phyloP scores from a whole-genome alignment of 2,113 vertebrate species.

The Scatophagus argus region DNA sequence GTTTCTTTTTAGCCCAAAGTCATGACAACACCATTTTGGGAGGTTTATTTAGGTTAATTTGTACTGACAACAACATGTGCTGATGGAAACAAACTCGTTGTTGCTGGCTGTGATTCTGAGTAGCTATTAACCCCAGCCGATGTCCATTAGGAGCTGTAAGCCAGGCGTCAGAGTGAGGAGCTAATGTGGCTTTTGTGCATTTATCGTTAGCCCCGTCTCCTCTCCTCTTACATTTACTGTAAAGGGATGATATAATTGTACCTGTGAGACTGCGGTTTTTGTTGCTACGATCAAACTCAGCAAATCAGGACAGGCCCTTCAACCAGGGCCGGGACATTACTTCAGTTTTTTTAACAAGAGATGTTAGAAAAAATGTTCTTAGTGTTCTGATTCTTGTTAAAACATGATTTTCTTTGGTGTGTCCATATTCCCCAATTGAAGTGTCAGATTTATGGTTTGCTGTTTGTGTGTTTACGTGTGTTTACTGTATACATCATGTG shows the following conservation, averaged over 20 bases:
- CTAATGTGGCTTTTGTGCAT: slow-evolving; percentile 76
- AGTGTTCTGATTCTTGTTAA: neutral
- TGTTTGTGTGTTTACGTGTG: slow-evolving; percentile 39
- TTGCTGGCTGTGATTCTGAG: slow-evolving; percentile 60
- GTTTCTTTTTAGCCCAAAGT: neutral
- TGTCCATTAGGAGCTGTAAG: slow-evolving; percentile 79
- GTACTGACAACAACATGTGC: slow-evolving; percentile 44
- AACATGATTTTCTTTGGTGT: neutral
- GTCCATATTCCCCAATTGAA: slow-evolving; percentile 19
- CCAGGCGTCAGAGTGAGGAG: slow-evolving; percentile 73
- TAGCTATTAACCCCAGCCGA: slow-evolving; percentile 69
- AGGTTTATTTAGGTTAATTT: slow-evolving; percentile 40
- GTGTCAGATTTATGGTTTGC: slow-evolving; percentile 19
- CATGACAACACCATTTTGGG: slow-evolving; percentile 10
- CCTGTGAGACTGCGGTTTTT: slow-evolving; percentile 60
- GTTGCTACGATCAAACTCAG: slow-evolving; percentile 51
- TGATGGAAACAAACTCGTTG: slow-evolving; percentile 54
- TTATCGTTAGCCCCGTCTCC: slow-evolving; percentile 71
- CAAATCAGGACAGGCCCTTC: slow-evolving; percentile 33
- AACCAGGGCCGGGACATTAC: slow-evolving; percentile 13
- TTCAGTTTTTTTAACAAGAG: slow-evolving; percentile 24
- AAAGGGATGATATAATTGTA: slow-evolving; percentile 67
- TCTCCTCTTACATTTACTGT: slow-evolving; percentile 75
- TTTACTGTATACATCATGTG: slow-evolving; percentile 12
- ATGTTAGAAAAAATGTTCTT: neutral